These are phyloP conservation scores for Stenichneumon culpator DNA, from an alignment of 2,888 invertebrate genomes.

Conservation along the genomic window DNA sequence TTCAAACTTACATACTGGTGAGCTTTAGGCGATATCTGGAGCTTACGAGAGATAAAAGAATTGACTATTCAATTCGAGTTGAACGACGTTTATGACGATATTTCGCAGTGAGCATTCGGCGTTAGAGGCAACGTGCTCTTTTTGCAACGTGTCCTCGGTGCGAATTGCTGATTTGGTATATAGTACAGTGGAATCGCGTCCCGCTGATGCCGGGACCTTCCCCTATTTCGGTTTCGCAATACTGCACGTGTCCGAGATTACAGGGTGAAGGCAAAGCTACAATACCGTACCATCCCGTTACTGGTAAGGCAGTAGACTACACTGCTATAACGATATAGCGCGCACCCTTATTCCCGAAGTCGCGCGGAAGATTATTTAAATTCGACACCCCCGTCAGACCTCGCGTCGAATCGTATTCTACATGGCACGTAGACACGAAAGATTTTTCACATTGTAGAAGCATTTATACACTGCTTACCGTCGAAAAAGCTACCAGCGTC, in stretches of 20 bases:
- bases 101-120: slow-evolving; percentile 33
- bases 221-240: slow-evolving; percentile 67
- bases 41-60: neutral
- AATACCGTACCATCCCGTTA: slow-evolving; percentile 23
- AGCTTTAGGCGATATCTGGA: neutral
- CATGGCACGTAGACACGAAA: neutral
- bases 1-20: neutral
- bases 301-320: slow-evolving; percentile 12
- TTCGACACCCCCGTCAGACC: slow-evolving; percentile 73
- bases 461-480: slow-evolving; percentile 28
- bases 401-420: slow-evolving; percentile 28
- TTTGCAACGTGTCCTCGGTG: slow-evolving; percentile 36
- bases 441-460: slow-evolving; percentile 9
- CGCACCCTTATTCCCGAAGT: slow-evolving; percentile 76
- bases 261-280: slow-evolving; percentile 74
- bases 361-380: slow-evolving; percentile 81
- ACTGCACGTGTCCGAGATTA: slow-evolving; percentile 83
- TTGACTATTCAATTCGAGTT: slow-evolving; percentile 15
- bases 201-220: slow-evolving; percentile 56
- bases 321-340: slow-evolving; percentile 16
- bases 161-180: slow-evolving; percentile 39
- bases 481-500: neutral
- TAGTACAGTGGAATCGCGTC: neutral
- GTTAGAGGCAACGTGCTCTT: neutral
- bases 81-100: slow-evolving; percentile 41